Evolutionary conservation across 1,140 invertebrate species (phyloP), one percentile per base, ranked within the genome.

Genomic region (Cecropterus lyciades): DNA sequence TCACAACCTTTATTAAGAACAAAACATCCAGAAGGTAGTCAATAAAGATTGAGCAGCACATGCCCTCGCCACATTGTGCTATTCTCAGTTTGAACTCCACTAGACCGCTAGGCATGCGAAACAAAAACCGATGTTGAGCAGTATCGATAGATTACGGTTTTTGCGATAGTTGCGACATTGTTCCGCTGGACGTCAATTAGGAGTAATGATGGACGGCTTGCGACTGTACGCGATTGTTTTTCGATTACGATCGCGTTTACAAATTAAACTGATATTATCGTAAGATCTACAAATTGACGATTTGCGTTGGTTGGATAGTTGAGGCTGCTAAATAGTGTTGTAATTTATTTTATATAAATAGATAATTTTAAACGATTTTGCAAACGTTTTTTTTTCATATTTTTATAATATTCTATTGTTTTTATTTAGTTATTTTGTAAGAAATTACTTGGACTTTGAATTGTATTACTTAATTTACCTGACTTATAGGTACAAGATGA

Each of bases 61-160:
- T 9, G 0, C 65, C n/a, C n/a, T 77, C 64, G 67, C 67, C 49
- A 75, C 78, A 80, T 80, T 78, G 75, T 80, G 72, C 68, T 60
- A 60, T 60, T 46, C 51, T 67, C 64, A 57, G 63, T 69, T 53
- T 62, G 72, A 72, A 73, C 37, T 40, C 11, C 37, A 33, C 6
- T 57, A 75, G 80, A 20, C 45, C 57, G 57, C 57, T 72, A 82
- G 81, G 80, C 77, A 77, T 77, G 65, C 67, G 55, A 73, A 71
- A 82, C 80, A 84, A 82, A 86, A 76, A 65, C 67, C 64, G 75
- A 79, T 73, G 72, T 78, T 49, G 75, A 70, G 71, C 75, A 74
- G 78, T 77, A 85, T 85, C 82, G 79, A 86, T 88, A 86, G 79
- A 82, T 86, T 81, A 79, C 65, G 66, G 76, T 88, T 88, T 88